These are phyloP conservation scores for Aeoliscus strigatus DNA, from an alignment of 2,797 vertebrate genomes.

Conservation along the genomic window DNA sequence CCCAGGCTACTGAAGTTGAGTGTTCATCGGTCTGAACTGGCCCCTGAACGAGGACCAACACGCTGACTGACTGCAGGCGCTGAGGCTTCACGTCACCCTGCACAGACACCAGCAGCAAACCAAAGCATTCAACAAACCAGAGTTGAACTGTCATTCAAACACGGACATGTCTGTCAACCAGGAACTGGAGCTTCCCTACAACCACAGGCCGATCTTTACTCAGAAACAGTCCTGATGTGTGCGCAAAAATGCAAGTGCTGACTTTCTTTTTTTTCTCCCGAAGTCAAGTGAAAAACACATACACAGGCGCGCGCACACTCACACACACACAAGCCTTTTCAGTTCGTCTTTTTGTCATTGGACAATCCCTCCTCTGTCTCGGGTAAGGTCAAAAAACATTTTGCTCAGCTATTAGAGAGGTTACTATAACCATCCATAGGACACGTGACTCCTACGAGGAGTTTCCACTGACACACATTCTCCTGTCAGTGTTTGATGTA, in stretches of 20 bases:
- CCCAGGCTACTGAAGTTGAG: slow-evolving; percentile 23
- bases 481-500: slow-evolving; percentile 20
- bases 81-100: not conserved
- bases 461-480: slow-evolving; percentile 47
- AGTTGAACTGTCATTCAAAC: too few relatives aligned
- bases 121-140: too few relatives aligned
- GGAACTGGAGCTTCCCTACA: too few relatives aligned
- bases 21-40: slow-evolving; percentile 25
- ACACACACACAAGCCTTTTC: slow-evolving; percentile 5
- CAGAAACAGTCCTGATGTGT: too few relatives aligned
- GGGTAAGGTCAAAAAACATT: slow-evolving; percentile 32
- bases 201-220: too few relatives aligned
- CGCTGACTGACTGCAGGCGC: slow-evolving; percentile 34
- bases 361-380: slow-evolving; percentile 50
- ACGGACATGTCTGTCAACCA: too few relatives aligned
- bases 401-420: slow-evolving; percentile 58
- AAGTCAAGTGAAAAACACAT: slow-evolving; percentile 45
- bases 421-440: slow-evolving; percentile 57
- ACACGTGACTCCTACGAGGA: slow-evolving; percentile 57
- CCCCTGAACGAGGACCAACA: slow-evolving; percentile 40
- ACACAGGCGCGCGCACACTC: slow-evolving; percentile 31
- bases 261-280: too few relatives aligned
- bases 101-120: too few relatives aligned
- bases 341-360: slow-evolving; percentile 40
- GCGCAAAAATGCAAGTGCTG: too few relatives aligned